These are phyloP conservation scores for Slavum lentiscoides DNA, from an alignment of 2,888 invertebrate species.

Conservation along the genomic window DNA sequence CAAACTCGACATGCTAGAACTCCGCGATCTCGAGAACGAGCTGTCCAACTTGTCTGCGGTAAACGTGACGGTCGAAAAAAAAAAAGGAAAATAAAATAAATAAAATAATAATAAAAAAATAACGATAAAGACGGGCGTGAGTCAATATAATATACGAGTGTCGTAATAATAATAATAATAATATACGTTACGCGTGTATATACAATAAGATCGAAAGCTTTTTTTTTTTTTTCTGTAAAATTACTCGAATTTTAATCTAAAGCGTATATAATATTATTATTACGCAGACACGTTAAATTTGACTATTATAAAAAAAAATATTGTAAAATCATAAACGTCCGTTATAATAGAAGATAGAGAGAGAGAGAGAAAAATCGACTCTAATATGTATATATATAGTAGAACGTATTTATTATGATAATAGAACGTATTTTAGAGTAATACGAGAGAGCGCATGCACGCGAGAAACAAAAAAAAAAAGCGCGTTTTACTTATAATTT, in stretches of 20 bases:
- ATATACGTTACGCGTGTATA: not conserved
- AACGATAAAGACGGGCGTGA: constrained; percentile 40
- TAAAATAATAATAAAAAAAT: constrained; percentile 13
- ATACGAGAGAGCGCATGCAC: too few relatives aligned
- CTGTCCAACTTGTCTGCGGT: constrained; percentile 89
- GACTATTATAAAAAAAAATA: not conserved
- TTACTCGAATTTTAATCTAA: not conserved
- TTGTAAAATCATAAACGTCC: not conserved
- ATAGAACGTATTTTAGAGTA: too few relatives aligned
- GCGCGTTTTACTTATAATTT: too few relatives aligned
- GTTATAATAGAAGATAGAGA: constrained; percentile 12
- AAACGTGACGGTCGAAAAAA: not conserved
- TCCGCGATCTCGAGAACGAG: constrained; percentile 93
- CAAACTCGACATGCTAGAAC: constrained; percentile 96
- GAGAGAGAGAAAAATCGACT: constrained; percentile 6
- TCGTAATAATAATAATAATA: not conserved
- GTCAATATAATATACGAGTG: constrained; percentile 1
- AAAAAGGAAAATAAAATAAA: not conserved
- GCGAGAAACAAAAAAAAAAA: too few relatives aligned
- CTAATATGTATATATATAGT: not conserved
- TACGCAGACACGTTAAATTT: not conserved
- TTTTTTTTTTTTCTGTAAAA: not conserved
- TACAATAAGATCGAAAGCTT: constrained; percentile 15
- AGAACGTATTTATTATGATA: too few relatives aligned
- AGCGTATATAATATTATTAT: too few relatives aligned